Base-by-base conservation (phyloP, 2,797 vertebrate species). In the Schizothorax lantsangensis region DNA sequence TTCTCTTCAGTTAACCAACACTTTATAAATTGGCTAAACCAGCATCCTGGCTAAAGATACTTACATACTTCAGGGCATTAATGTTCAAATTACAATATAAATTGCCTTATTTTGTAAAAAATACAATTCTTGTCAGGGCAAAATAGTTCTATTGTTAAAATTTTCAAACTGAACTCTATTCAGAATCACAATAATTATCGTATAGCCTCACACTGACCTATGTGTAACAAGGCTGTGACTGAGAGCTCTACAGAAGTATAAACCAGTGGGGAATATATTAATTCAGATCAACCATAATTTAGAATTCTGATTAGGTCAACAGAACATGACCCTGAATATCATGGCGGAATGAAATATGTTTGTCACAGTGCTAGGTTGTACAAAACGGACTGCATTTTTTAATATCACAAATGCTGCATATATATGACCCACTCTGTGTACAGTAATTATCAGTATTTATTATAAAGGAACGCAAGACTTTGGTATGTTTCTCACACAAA, bases 241-340 rank as follows among this genome's bases (percentile, higher is more conserved):
- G 14, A 64, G 64, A 77, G 12, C 57, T 62, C 23, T 43, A 5
- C 26, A 36, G 6, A 52, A 43, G 30, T 59, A 78, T 7, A 59
- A 66, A 80, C 23, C 84, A 40, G 64, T 57, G 57, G 3, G 45
- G n/a, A 36, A 74, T 43, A 57, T 62, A 30, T 71, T 73, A 78
- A 88, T 80, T 84, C 43, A 79, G 78, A 77, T 49, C 54, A 40
- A 23, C 14, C 7, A 36, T 62, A 81, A 59, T 84, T 71, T 81
- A 40, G 92, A 92, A 94, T 94, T 90, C 86, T 90, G 93, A 94
- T 93, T 90, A 88, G 91, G 90, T 86, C 91, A 89, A 88, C 89
- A 84, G 92, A 91, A 91, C 92, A 80, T 92, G 91, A 92, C 90
- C 54, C 40, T 87, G 38, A 73, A 73, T 81, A 69, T 59, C 52